phyloP scores from a whole-genome alignment of 2,797 vertebrate species.

The Alca torda region DNA sequence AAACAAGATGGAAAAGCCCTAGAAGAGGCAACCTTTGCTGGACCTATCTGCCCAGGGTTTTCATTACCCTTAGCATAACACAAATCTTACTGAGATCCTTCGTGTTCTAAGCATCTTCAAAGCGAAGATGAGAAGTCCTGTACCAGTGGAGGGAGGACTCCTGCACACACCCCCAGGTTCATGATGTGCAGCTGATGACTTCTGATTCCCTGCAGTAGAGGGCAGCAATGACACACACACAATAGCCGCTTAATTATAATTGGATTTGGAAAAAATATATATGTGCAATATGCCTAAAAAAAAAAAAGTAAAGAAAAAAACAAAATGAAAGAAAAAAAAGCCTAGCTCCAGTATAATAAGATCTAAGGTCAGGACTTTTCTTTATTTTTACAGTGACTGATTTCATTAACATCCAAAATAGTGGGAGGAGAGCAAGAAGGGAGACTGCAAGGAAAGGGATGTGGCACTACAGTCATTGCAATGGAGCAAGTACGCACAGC shows the following conservation, averaged over 20 bases:
- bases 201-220: constrained; percentile 42
- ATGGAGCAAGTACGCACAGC: not conserved
- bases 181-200: not conserved
- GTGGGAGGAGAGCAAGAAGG: not conserved
- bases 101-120: rapidly evolving
- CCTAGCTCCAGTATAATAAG: not conserved
- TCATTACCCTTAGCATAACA: not conserved
- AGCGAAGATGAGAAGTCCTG: not conserved
- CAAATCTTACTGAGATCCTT: not conserved
- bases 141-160: rapidly evolving
- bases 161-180: not conserved
- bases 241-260: not conserved
- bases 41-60: not conserved
- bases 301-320: not conserved
- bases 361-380: not conserved
- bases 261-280: not conserved
- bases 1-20: not conserved
- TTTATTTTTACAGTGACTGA: not conserved
- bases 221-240: constrained; percentile 51
- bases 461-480: not conserved
- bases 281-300: not conserved
- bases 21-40: rapidly evolving
- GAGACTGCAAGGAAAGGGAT: not conserved
- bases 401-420: not conserved
- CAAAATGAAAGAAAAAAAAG: rapidly evolving